A percentile compares a stretch with the other conserved stretches of the same genome.
phyloP scores from a whole-genome alignment of 35 echinoderm and acorn worm genomes.

The Diadema setosum region DNA sequence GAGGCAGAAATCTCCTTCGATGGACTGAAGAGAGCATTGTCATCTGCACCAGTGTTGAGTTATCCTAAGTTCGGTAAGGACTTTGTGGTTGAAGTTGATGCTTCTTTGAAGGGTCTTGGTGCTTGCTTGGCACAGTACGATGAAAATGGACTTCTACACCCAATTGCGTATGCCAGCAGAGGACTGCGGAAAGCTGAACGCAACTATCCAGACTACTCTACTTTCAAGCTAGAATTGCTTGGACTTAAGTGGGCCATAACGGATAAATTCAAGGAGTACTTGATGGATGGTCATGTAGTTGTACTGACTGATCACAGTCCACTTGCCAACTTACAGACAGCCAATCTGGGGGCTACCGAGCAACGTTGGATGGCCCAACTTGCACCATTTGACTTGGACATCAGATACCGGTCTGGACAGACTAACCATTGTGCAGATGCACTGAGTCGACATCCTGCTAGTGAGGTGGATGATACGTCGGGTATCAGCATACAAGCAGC shows the following conservation, averaged over 20 bases:
- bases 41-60: conserved; percentile 19
- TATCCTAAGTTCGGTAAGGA: conserved; percentile 31
- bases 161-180: conserved; percentile 48
- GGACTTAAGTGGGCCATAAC: conserved; percentile 49
- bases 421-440: conserved; percentile 44
- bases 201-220: conserved; percentile 34
- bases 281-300: conserved; percentile 7
- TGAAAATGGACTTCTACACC: conserved; percentile 21
- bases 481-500: too few species aligned
- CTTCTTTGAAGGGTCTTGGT: conserved; percentile 35
- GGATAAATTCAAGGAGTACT: conserved; percentile 44
- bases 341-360: conserved; percentile 47
- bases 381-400: conserved; percentile 32
- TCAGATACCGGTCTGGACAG: conserved; percentile 23
- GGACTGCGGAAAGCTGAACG: conserved; percentile 30
- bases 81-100: conserved; percentile 38
- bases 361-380: conserved; percentile 39
- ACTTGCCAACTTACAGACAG: conserved; percentile 32
- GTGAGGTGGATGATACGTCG: background rate
- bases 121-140: conserved; percentile 4
- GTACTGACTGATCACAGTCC: conserved; percentile 50
- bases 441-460: conserved; percentile 31
- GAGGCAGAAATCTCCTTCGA: conserved; percentile 28
- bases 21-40: background rate
- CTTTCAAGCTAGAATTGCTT: conserved; percentile 38